Evolutionary conservation across 2,888 invertebrate species (phyloP), one percentile per base, ranked within the genome.

Genomic region (Hirtodrosophila duncani): DNA sequence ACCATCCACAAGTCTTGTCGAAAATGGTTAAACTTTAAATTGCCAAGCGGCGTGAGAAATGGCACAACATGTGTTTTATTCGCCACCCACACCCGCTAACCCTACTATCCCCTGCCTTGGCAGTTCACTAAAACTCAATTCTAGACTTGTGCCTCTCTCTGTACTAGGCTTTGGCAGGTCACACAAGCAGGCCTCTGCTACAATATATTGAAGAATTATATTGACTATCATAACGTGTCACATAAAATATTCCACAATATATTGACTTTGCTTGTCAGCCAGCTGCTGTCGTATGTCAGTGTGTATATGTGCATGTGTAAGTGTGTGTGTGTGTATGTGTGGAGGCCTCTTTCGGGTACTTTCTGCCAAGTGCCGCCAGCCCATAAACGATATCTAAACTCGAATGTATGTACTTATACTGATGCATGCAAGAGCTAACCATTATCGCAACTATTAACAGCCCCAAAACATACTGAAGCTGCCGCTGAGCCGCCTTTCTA

Each of bases 201-300:
- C 23, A 42, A 70, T 56, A 64, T 69, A 49, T 59, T 38, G 67
- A 55, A 67, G 80, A 64, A 79, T 75, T 75, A 60, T 71, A 75
- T 72, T 67, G 80, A 68, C 68, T 79, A 77, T 67, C 77, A 79
- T 68, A 80, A 80, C 60, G 74, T 74, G 80, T 74, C 72, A 68
- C 72, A 75, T 80, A 80, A 75, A 80, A 80, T 75, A 77, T 80
- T 72, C 63, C 61, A 77, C 74, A 77, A 80, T 80, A 75, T 80
- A 75, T 80, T 63, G 77, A 71, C 74, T 80, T 68, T 77, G 51
- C 57, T 60, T 64, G 62, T 55, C 46, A 33, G 58, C 48, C 67
- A 50, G 62, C 67, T 57, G 57, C 53, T 52, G 50, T 23, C 62
- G n/a, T n/a, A n/a, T n/a, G n/a, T n/a, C n/a, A n/a, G n/a, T n/a